phyloP scores from a whole-genome alignment of 2,113 vertebrate species.

The Rhea pennata region DNA sequence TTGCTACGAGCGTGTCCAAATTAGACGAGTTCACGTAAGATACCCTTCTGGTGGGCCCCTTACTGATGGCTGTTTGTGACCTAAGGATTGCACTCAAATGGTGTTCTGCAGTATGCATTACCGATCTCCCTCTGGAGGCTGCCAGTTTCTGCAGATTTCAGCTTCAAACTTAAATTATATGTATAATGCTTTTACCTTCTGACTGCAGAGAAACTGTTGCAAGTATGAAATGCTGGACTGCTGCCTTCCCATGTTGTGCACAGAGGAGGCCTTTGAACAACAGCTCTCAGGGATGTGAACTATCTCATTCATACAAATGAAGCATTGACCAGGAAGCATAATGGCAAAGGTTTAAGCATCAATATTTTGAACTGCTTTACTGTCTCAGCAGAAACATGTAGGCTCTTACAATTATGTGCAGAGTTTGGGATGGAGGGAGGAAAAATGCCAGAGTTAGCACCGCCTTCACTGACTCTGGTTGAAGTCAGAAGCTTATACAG shows the following conservation, averaged over 20 bases:
- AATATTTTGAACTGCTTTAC: not conserved
- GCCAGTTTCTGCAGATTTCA: slow-evolving; percentile 4
- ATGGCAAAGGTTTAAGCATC: not conserved
- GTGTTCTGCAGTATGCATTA: not conserved
- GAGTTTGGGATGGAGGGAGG: not conserved
- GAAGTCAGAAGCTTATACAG: not conserved
- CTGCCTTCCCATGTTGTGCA: not conserved
- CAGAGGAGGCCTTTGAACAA: not conserved
- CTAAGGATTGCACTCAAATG: not conserved
- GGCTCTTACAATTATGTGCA: not conserved
- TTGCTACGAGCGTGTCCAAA: not conserved
- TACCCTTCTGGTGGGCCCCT: slow-evolving; percentile 45
- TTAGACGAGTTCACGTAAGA: not conserved
- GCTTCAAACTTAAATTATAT: not conserved
- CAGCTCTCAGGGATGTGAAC: not conserved
- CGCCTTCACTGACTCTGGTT: not conserved
- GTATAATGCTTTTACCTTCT: slow-evolving; percentile 53
- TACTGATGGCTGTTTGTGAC: not conserved
- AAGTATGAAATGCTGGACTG: not conserved
- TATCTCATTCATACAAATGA: fast-evolving
- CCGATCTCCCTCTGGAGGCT: not conserved
- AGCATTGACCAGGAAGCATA: not conserved
- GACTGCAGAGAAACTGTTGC: not conserved
- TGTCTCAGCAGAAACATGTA: not conserved
- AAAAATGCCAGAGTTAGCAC: not conserved